Evolutionary conservation across 2,797 vertebrate species (phyloP).

Genomic region (Sus cebifrons): DNA sequence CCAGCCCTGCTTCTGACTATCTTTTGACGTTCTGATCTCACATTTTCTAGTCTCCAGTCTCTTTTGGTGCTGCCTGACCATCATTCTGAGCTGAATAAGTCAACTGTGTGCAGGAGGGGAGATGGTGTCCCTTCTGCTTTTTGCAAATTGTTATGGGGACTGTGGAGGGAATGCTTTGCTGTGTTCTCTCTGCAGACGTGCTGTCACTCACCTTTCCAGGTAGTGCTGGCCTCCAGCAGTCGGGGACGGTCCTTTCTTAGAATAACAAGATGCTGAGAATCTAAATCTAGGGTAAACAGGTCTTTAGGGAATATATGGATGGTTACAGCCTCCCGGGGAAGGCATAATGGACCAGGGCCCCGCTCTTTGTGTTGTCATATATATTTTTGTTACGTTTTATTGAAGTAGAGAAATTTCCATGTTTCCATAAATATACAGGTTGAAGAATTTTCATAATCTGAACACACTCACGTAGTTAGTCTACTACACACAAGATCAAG

Average conservation of each 20-base stretch:
- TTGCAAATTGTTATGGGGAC: not conserved
- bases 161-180: not conserved
- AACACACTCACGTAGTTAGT: rapidly evolving
- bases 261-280: not conserved
- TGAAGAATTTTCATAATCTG: not conserved
- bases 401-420: not conserved
- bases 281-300: not conserved
- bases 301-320: no score
- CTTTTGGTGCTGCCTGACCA: not conserved
- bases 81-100: not conserved
- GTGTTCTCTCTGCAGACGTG: not conserved
- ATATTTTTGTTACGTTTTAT: not conserved
- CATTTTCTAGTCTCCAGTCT: not conserved
- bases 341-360: not conserved
- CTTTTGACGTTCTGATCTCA: not conserved
- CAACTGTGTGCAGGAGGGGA: not conserved
- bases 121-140: not conserved
- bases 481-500: not conserved
- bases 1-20: not conserved
- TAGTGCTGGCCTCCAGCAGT: not conserved
- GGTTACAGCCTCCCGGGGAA: not conserved
- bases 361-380: not conserved
- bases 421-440: not conserved
- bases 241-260: not conserved
- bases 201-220: not conserved